phyloP scores from a whole-genome alignment of 2,888 invertebrate genomes.

The Tachystola acroxantha region DNA sequence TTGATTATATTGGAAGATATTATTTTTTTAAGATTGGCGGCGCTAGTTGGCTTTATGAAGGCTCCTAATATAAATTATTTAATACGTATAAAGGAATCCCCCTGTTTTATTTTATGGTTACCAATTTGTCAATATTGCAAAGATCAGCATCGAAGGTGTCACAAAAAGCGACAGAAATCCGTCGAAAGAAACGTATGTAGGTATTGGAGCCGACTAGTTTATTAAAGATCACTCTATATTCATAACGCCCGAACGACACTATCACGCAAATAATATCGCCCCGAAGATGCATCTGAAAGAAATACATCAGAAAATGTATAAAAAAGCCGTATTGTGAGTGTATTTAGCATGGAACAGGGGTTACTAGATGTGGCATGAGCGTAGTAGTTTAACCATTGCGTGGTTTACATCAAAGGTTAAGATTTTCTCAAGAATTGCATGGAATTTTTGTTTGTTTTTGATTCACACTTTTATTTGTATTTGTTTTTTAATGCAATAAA shows the following conservation, averaged over 20 bases:
- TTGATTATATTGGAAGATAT: too few species aligned
- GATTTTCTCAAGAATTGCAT: too few species aligned
- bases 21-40: too few species aligned
- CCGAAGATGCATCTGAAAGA: constrained; percentile 41
- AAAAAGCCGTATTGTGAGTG: constrained; percentile 57
- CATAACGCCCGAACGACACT: constrained; percentile 72
- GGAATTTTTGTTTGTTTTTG: too few species aligned
- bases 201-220: constrained; percentile 51
- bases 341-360: constrained; percentile 28
- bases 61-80: too few species aligned
- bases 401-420: too few species aligned
- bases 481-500: too few species aligned
- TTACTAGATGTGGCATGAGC: constrained; percentile 20
- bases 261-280: constrained; percentile 74
- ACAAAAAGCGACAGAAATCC: constrained; percentile 21
- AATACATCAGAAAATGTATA: constrained; percentile 68
- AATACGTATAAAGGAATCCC: too few species aligned
- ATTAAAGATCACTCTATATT: constrained; percentile 75
- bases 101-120: not conserved
- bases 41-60: too few species aligned
- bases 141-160: constrained; percentile 20
- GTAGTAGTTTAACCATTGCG: not conserved
- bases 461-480: too few species aligned
- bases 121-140: constrained; percentile 17
- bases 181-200: constrained; percentile 20